These are phyloP conservation scores for Tenthredo livida DNA, from an alignment of 2,888 invertebrate genomes.

Conservation along the genomic window DNA sequence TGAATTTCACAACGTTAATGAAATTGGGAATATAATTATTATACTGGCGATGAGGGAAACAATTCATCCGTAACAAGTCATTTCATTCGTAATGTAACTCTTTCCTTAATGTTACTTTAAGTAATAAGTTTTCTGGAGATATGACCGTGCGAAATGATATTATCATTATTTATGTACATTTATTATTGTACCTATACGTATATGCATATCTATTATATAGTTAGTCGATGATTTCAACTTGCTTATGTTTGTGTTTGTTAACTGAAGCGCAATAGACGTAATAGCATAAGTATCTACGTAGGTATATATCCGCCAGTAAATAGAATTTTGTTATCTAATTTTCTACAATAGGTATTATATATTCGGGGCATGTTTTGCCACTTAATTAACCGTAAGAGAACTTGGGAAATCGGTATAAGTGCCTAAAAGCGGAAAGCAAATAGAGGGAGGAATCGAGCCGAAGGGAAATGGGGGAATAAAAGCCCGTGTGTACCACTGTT, in stretches of 20 bases:
- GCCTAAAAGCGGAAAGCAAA: slow-evolving; percentile 14
- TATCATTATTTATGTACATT: not conserved
- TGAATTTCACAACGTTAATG: not conserved
- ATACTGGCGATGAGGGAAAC: not conserved
- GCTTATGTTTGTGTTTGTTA: not conserved
- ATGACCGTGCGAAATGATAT: not conserved
- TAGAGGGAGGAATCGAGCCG: not conserved
- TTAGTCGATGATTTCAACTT: no score
- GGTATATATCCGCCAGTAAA: not conserved
- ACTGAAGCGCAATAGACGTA: not conserved
- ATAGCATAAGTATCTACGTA: not conserved
- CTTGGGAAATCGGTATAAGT: slow-evolving; percentile 35
- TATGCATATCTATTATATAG: no score
- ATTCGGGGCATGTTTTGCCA: slow-evolving; percentile 10
- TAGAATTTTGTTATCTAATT: not conserved
- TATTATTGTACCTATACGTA: no score
- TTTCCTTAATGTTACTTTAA: not conserved
- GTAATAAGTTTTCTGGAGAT: not conserved
- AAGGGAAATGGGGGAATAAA: not conserved
- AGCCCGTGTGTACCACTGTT: not conserved
- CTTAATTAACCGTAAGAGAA: slow-evolving; percentile 30
- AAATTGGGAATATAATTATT: not conserved
- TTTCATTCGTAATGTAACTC: not conserved
- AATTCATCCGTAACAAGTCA: not conserved
- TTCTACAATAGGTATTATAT: not conserved